A percentile compares a stretch with the other conserved stretches of the same genome.
Evolutionary conservation across 1,140 invertebrate species (phyloP).

Genomic region (Nasonia giraulti): DNA sequence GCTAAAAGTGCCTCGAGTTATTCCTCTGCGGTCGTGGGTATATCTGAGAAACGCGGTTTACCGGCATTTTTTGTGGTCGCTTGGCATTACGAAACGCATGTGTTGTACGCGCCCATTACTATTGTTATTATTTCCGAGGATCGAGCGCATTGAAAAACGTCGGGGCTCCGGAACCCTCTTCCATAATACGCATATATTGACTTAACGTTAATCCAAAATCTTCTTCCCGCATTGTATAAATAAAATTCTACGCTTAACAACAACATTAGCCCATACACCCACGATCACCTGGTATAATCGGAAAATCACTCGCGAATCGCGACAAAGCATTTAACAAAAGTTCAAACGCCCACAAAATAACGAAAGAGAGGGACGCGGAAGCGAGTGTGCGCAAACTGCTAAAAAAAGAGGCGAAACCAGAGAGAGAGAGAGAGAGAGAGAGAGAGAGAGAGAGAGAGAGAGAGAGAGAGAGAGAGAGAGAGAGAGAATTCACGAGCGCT

Average conservation of each 20-base stretch:
- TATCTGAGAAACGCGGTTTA: slow-evolving; percentile 5
- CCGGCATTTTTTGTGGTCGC: slow-evolving; percentile 5
- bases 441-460: not conserved
- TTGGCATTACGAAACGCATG: not conserved
- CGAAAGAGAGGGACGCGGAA: not conserved
- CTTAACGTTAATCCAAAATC: not conserved
- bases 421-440: too few species aligned
- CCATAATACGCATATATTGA: not conserved
- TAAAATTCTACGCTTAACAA: too few species aligned
- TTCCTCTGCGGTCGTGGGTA: not conserved
- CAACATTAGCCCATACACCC: too few species aligned
- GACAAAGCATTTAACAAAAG: not conserved
- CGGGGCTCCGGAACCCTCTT: not conserved
- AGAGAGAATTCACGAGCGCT: not conserved
- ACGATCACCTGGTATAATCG: not conserved
- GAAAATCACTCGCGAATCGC: not conserved
- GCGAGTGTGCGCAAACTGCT: not conserved
- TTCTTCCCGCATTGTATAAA: not conserved
- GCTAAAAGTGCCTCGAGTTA: not conserved
- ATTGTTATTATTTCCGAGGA: not conserved
- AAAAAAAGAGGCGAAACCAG: not conserved
- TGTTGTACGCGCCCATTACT: not conserved
- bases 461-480: not conserved
- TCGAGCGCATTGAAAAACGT: not conserved
- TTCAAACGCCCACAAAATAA: slow-evolving; percentile 13